phyloP scores from a whole-genome alignment of 2,113 vertebrate genomes.

The Xiphorhynchus elegans region DNA sequence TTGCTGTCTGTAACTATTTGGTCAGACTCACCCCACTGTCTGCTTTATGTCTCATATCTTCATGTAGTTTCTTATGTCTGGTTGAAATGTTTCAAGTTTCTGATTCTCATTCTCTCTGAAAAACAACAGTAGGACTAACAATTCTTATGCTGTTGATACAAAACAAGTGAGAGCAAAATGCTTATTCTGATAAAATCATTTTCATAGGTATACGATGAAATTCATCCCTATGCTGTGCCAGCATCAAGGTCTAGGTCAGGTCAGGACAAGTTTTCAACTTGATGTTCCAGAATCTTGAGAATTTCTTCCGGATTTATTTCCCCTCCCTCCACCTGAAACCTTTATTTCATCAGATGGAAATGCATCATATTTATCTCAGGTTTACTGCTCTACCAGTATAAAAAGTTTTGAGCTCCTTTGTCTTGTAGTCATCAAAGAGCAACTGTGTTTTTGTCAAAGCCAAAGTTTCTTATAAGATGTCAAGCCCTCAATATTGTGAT shows the following conservation, averaged over 20 bases:
- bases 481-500: neutral
- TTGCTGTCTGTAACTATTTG: neutral
- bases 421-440: neutral
- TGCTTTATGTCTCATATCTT: neutral
- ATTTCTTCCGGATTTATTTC: neutral
- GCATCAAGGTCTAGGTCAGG: neutral
- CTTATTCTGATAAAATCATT: neutral
- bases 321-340: neutral
- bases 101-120: neutral
- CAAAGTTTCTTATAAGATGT: neutral
- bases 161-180: neutral
- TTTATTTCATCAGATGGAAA: neutral
- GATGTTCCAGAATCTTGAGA: neutral
- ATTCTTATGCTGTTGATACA: neutral
- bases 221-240: neutral
- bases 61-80: neutral
- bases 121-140: neutral
- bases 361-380: neutral
- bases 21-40: neutral
- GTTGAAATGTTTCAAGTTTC: neutral
- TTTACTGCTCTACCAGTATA: neutral
- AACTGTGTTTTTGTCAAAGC: neutral
- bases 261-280: neutral
- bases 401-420: neutral
- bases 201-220: neutral